A percentile compares a stretch with the other conserved stretches of the same genome.
phyloP scores from a whole-genome alignment of 2,888 invertebrate genomes.

The Metalampra italica region DNA sequence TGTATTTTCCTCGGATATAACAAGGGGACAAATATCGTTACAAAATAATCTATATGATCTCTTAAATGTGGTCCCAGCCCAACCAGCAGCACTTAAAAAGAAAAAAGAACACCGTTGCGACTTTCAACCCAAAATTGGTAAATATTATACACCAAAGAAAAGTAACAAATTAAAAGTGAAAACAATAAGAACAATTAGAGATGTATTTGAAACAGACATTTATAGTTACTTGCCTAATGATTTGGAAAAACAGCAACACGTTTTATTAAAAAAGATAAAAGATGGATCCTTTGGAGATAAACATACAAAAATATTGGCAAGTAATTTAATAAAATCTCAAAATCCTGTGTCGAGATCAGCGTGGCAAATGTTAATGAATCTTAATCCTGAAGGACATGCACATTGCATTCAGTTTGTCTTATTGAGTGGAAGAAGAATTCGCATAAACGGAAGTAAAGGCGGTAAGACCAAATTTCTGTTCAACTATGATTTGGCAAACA shows the following conservation, averaged over 20 bases:
- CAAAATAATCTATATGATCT: constrained; percentile 52
- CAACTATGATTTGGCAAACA: constrained; percentile 40
- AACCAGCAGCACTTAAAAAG: constrained; percentile 29
- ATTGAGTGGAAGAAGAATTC: constrained; percentile 54
- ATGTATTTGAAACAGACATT: constrained; percentile 54
- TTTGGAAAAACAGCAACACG: constrained; percentile 51
- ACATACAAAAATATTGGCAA: constrained; percentile 47
- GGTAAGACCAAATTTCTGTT: constrained; percentile 54
- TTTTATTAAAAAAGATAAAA: constrained; percentile 55
- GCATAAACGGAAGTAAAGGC: constrained; percentile 57
- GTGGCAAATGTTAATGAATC: constrained; percentile 67
- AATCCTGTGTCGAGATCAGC: constrained; percentile 50
- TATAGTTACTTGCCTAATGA: constrained; percentile 39
- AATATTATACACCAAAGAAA: constrained; percentile 53
- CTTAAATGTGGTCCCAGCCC: constrained; percentile 37
- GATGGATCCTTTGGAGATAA: constrained; percentile 44
- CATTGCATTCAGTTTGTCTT: constrained; percentile 51
- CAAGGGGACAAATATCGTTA: constrained; percentile 29
- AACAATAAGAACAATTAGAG: constrained; percentile 60
- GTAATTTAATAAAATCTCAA: constrained; percentile 44
- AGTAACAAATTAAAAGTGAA: constrained; percentile 53
- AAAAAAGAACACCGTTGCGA: constrained; percentile 28
- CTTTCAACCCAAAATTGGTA: constrained; percentile 48
- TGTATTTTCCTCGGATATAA: constrained; percentile 53
- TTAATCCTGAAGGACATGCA: constrained; percentile 49